A percentile compares a stretch with the other conserved stretches of the same genome.
Conservation (phyloP, 1,140 invertebrate genomes). For the Euura lappo region DNA sequence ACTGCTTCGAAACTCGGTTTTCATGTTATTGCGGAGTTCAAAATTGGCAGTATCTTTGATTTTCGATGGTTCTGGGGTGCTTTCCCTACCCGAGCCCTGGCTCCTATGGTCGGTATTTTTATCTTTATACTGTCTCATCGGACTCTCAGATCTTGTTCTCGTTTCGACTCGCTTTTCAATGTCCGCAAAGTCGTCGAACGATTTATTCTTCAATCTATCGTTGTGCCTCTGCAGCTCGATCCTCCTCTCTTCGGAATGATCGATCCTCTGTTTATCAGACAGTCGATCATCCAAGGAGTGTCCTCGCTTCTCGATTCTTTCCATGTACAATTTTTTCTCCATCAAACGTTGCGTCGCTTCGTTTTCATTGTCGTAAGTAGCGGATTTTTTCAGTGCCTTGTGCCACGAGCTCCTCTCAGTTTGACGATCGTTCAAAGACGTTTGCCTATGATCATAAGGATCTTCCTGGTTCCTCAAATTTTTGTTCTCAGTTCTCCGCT, state of each 20-base stretch:
- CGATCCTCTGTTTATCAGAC: conserved; percentile 25
- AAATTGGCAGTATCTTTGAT: conserved; percentile 32
- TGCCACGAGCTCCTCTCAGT: conserved; percentile 13
- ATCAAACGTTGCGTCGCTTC: conserved; percentile 9
- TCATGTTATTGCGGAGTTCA: conserved; percentile 21
- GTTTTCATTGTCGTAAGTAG: conserved; percentile 26
- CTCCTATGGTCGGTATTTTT: conserved; percentile 44
- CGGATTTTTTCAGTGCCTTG: conserved; percentile 26
- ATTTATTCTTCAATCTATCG: conserved; percentile 20
- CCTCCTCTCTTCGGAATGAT: conserved; percentile 28
- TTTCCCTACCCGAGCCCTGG: conserved; percentile 67
- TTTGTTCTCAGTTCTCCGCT: conserved; percentile 25
- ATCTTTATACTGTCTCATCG: conserved; percentile 23
- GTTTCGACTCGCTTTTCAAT: neutral
- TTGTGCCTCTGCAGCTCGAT: conserved; percentile 9
- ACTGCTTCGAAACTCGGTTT: conserved; percentile 15
- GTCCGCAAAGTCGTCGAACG: conserved; percentile 17
- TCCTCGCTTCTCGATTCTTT: conserved; percentile 31
- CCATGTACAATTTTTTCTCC: conserved; percentile 30
- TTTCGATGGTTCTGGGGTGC: conserved; percentile 49
- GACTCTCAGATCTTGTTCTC: conserved; percentile 37
- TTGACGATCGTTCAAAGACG: conserved; percentile 17
- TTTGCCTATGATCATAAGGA: conserved; percentile 24
- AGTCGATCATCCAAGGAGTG: conserved; percentile 29
- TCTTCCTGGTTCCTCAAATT: conserved; percentile 27